Evolutionary conservation across 2,797 vertebrate genomes (phyloP).

Genomic region (Cichlasoma orientale): DNA sequence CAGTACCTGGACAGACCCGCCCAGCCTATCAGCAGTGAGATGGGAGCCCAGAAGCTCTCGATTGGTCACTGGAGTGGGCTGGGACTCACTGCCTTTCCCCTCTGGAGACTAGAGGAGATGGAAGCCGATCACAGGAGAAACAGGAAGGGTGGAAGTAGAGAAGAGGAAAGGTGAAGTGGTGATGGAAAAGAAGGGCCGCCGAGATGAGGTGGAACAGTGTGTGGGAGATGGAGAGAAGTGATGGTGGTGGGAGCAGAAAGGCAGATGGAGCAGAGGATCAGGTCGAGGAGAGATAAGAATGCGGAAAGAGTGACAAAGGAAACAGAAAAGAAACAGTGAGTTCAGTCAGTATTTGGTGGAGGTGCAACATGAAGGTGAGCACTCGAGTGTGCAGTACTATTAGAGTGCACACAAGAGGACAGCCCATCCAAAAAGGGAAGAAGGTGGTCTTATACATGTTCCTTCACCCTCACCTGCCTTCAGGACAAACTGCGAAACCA

Average conservation of each 20-base stretch:
- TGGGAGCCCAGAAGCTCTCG: constrained; percentile 87
- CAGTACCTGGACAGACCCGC: constrained; percentile 90
- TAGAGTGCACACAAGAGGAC: not conserved
- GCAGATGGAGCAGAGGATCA: not conserved
- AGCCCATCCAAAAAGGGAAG: constrained; percentile 3
- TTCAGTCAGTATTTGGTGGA: constrained; percentile 51
- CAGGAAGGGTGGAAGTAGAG: not conserved
- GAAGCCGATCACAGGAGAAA: constrained; percentile 24
- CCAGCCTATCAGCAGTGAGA: constrained; percentile 88
- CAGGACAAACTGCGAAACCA: not conserved
- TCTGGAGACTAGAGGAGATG: constrained; percentile 80
- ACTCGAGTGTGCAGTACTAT: constrained; percentile 11
- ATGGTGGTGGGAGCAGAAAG: not conserved
- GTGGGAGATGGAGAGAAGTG: not conserved
- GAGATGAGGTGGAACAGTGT: not conserved
- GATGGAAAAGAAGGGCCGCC: not conserved
- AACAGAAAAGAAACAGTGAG: constrained; percentile 53
- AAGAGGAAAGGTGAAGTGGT: not conserved
- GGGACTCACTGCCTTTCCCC: constrained; percentile 87
- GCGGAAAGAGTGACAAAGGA: constrained; percentile 26
- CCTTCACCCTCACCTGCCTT: not conserved
- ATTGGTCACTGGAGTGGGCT: constrained; percentile 86
- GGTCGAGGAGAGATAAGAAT: constrained; percentile 6
- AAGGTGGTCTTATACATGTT: not conserved
- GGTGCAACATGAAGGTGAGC: constrained; percentile 32